Conservation (phyloP, 2,113 vertebrate genomes). For the Pongo pygmaeus region DNA sequence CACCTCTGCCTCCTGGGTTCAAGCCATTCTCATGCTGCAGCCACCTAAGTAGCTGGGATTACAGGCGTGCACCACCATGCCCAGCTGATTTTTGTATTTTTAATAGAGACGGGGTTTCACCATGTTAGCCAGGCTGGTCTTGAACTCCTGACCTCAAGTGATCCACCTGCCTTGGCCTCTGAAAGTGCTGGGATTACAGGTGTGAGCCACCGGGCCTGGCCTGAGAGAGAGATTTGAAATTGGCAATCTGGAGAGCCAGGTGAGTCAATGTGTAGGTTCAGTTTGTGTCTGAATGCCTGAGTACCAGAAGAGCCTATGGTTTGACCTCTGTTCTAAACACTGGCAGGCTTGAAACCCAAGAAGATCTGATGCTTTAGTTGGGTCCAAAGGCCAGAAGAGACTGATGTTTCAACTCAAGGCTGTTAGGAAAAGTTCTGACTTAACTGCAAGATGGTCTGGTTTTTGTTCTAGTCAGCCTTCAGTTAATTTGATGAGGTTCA, state of each 20-base stretch:
- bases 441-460: neutral
- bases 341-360: neutral
- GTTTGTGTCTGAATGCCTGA: neutral
- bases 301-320: neutral
- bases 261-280: neutral
- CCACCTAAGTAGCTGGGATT: too few relatives aligned
- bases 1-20: too few relatives aligned
- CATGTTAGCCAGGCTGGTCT: too few relatives aligned
- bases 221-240: neutral
- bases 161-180: too few relatives aligned
- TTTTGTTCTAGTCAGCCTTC: neutral
- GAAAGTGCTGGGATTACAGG: too few relatives aligned
- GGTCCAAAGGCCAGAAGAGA: neutral
- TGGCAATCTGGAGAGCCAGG: neutral
- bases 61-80: too few relatives aligned
- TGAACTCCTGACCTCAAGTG: too few relatives aligned
- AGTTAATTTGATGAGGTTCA: neutral
- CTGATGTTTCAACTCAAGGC: neutral
- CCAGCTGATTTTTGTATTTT: too few relatives aligned
- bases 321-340: neutral
- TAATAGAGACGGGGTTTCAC: too few relatives aligned
- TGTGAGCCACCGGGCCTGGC: too few relatives aligned
- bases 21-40: too few relatives aligned
- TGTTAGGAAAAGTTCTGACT: neutral
- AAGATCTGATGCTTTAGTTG: neutral